Evolutionary conservation across 1,140 invertebrate genomes (phyloP).

Genomic region (Idris sp.): DNA sequence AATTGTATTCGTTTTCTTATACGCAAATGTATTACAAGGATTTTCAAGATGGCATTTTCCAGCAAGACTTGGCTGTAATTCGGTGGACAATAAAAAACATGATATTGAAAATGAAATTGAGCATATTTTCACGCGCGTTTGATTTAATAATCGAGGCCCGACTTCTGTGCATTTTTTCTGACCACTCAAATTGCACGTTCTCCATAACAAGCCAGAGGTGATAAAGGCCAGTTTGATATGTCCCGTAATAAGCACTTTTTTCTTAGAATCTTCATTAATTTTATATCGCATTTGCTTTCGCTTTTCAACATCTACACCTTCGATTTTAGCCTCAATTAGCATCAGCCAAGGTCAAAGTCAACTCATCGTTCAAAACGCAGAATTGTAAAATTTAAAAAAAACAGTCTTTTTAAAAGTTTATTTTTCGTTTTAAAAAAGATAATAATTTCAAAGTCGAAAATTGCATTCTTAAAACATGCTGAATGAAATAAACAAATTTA

Average conservation of each 20-base stretch:
- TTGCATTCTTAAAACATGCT: too few species aligned
- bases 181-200: too few species aligned
- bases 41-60: constrained; percentile 22
- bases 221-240: constrained; percentile 24
- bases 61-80: constrained; percentile 11
- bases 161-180: constrained; percentile 29
- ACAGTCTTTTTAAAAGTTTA: too few species aligned
- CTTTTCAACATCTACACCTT: constrained; percentile 58
- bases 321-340: constrained; percentile 60
- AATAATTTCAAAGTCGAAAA: too few species aligned
- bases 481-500: too few species aligned
- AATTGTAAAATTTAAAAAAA: too few species aligned
- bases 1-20: too few species aligned
- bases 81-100: background rate
- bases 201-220: constrained; percentile 12
- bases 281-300: constrained; percentile 51
- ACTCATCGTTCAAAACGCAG: too few species aligned
- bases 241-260: constrained; percentile 36
- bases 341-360: constrained; percentile 58
- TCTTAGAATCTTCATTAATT: constrained; percentile 48
- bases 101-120: constrained; percentile 4
- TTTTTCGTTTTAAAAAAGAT: too few species aligned
- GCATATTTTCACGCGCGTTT: constrained; percentile 43
- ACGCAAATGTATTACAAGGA: constrained; percentile 35
- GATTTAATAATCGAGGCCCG: constrained; percentile 27